Base-by-base conservation (phyloP, 2,888 invertebrate species). In the Phania funesta region DNA sequence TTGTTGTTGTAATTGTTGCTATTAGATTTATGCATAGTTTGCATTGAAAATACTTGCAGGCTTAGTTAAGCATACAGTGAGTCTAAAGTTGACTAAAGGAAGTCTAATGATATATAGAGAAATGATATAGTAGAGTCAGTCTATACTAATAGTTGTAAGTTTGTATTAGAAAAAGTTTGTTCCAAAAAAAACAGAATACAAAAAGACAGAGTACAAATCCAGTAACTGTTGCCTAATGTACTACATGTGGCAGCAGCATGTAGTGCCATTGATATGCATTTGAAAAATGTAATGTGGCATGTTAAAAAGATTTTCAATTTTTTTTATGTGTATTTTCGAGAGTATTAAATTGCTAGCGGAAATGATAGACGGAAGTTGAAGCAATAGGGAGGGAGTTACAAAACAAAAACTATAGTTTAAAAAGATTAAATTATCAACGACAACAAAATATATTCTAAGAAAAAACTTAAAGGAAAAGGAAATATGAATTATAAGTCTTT, bases 271-370 rank as follows among this genome's bases (percentile, higher is more conserved):
- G 73, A 76, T 78, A 81, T 80, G 79, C 80, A 83, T 83, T 84
- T 84, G 83, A 65, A 82, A 81, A 84, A 84, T 83, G 80, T 82
- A 78, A 82, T 82, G 82, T 82, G 82, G 82, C 82, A 82, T 82
- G 82, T 82, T 82, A 82, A 82, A 79, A 75, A 82, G 82, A 78
- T 82, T 82, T 79, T 82, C 44, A 64, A 58, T 70, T 41, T 50
- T 58, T 38, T 32, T 29, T 41, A 8, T 67, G 18, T 52, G 52
- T 32, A 48, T 52, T 60, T 68, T 62, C 60, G 58, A 74, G 68
- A 68, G 68, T 84, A 83, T 85, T 87, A 87, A 88, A 88, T 88
- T 88, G 89, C 87, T 80, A 83, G 84, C 87, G 88, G 89, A 88
- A 88, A 88, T 89, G 88, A 88, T 86, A 89, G 87, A 80, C 83